Evolutionary conservation across 2,888 invertebrate genomes (phyloP).

Genomic region (Tineola bisselliella): DNA sequence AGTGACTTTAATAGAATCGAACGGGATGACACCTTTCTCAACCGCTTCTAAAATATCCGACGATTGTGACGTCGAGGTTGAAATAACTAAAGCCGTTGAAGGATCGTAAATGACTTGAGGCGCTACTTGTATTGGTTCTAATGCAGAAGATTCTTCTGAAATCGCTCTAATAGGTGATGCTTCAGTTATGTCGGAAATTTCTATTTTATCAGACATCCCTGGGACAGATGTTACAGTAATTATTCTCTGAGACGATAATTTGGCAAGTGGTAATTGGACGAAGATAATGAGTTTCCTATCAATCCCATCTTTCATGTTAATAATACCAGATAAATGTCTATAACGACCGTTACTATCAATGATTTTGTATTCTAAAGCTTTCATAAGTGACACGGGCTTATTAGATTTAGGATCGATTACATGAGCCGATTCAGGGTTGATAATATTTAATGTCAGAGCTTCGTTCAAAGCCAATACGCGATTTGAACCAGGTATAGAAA

Average conservation of each 20-base stretch:
- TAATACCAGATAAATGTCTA: conserved; percentile 51
- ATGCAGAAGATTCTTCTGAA: conserved; percentile 45
- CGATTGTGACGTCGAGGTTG: conserved; percentile 75
- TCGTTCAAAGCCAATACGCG: conserved; percentile 86
- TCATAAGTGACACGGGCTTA: conserved; percentile 72
- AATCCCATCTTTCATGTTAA: conserved; percentile 82
- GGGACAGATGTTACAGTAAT: conserved; percentile 78
- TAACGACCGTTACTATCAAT: conserved; percentile 84
- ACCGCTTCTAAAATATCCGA: conserved; percentile 80
- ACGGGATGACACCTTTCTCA: conserved; percentile 76
- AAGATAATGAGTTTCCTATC: conserved; percentile 71
- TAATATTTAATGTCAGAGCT: conserved; percentile 84
- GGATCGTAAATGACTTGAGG: conserved; percentile 83
- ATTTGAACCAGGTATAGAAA: conserved; percentile 88
- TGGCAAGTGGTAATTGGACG: conserved; percentile 56
- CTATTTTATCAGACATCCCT: conserved; percentile 77
- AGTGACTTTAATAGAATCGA: conserved; percentile 73
- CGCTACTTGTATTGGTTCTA: conserved; percentile 77
- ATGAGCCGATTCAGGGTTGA: conserved; percentile 83
- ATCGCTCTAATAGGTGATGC: conserved; percentile 24
- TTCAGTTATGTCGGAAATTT: conserved; percentile 66
- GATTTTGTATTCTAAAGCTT: conserved; percentile 81
- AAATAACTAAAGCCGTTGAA: conserved; percentile 76
- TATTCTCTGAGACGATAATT: conserved; percentile 65
- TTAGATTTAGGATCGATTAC: conserved; percentile 82